These are phyloP conservation scores for Echinometra lucunter DNA, from an alignment of 53 echinoderm and acorn worm species.

Conservation along the genomic window DNA sequence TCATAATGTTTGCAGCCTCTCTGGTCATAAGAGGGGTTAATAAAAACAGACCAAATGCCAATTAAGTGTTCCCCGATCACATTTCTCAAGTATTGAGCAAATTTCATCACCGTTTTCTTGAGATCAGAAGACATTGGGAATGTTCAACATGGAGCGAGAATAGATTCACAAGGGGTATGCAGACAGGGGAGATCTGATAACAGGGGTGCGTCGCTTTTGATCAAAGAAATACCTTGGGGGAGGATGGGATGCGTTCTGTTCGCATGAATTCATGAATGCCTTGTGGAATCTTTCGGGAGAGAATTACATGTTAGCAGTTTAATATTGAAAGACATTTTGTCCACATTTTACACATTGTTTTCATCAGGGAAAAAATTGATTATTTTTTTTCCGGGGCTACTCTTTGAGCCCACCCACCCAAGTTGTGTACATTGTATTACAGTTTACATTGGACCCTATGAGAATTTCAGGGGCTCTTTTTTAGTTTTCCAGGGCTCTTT, in stretches of 20 bases:
- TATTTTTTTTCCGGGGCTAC: no score
- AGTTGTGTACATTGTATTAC: no score
- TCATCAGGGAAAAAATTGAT: no score
- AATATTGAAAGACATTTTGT: neutral
- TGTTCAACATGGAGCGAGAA: constrained; percentile 1
- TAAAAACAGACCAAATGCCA: constrained; percentile 1
- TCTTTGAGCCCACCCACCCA: no score
- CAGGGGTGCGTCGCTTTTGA: constrained; percentile 6
- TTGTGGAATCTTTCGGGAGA: neutral
- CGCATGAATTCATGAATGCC: neutral
- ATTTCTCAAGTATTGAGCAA: constrained; percentile 30
- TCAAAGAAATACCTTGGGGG: neutral
- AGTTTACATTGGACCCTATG: no score
- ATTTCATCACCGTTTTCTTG: neutral
- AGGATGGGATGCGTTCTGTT: neutral
- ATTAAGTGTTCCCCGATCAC: constrained; percentile 11
- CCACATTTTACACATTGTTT: neutral
- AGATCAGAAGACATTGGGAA: constrained; percentile 29
- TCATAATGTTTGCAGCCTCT: neutral
- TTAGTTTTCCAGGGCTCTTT: no score
- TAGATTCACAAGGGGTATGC: neutral
- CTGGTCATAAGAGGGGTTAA: neutral
- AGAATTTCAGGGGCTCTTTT: no score
- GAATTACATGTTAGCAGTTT: neutral
- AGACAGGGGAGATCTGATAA: neutral